These are phyloP conservation scores for Poecile atricapillus DNA, from an alignment of 2,113 vertebrate genomes.

Conservation along the genomic window DNA sequence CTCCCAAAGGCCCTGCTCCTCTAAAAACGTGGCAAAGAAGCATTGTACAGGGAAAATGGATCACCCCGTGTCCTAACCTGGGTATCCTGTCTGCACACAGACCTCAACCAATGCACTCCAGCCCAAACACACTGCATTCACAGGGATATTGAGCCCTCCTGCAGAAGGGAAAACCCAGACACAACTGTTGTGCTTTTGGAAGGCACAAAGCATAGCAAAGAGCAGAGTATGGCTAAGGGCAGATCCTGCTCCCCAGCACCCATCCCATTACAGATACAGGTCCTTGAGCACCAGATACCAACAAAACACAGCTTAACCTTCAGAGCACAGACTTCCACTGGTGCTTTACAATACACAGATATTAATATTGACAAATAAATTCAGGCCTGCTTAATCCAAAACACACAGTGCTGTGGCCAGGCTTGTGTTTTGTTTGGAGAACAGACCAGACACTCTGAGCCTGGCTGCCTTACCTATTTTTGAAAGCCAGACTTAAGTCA, in stretches of 20 bases:
- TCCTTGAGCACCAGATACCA: background rate
- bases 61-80: background rate
- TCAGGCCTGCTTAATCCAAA: constrained; percentile 6
- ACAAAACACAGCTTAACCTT: background rate
- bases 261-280: rapidly evolving
- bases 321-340: background rate
- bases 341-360: background rate
- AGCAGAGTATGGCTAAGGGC: no score
- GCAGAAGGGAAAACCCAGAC: background rate
- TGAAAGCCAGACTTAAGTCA: constrained; percentile 7
- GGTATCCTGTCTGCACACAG: background rate
- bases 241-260: background rate
- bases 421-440: constrained; percentile 4
- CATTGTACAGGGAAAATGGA: rapidly evolving
- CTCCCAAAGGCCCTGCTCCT: background rate
- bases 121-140: background rate
- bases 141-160: rapidly evolving
- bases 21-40: rapidly evolving
- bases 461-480: background rate
- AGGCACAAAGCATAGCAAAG: background rate
- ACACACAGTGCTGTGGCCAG: background rate
- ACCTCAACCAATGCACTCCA: background rate
- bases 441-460: background rate
- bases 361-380: constrained; percentile 10
- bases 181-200: rapidly evolving